Base-by-base conservation (phyloP, 2,888 invertebrate species). In the Clusia tigrina region DNA sequence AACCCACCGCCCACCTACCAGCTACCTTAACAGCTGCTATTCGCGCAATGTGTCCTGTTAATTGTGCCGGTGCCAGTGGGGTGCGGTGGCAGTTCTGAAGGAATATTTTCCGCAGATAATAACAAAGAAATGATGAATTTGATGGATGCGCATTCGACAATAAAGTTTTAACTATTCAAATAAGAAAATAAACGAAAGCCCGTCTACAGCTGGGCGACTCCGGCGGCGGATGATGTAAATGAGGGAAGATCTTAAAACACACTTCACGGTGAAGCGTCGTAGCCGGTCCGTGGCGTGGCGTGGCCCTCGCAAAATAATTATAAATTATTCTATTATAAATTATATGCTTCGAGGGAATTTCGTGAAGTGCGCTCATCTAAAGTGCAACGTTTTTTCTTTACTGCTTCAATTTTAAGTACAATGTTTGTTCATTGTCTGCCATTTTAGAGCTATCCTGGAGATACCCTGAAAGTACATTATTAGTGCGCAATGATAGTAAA, bases 261-360 rank as follows among this genome's bases (percentile, higher is more conserved):
- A 17, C 42, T 9, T 22, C 53, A 17, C 25, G 12, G 38, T 56
- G 42, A 32, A 9, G 12, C 6, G 32, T 5, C 32, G 12, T 32
- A 32, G 12, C 32, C 32, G 32, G 6, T 9, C 32, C 32, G 32
- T 32, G 12, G 6, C 32, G 32, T 32, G 32, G 6, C 32, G 32
- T 32, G 3, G 42, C n/a, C 42, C 46, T 25, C 26, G 25, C 62
- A 57, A 51, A 63, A 65, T 58, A 65, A 60, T 58, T 66, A 64
- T 65, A 69, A 69, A 69, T 67, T 67, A 69, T 69, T 63, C 67
- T 67, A 67, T 69, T 69, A 65, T 64, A 67, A 69, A 62, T 66
- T 63, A 66, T 66, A 58, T 65, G 62, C 51, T 63, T 56, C 58
- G 10, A 32, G 12, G 12, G 32, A 9, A 32, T 12, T 32, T 17